These are phyloP conservation scores for Ardeotis arabs DNA, from an alignment of 2,113 vertebrate genomes.

Conservation along the genomic window DNA sequence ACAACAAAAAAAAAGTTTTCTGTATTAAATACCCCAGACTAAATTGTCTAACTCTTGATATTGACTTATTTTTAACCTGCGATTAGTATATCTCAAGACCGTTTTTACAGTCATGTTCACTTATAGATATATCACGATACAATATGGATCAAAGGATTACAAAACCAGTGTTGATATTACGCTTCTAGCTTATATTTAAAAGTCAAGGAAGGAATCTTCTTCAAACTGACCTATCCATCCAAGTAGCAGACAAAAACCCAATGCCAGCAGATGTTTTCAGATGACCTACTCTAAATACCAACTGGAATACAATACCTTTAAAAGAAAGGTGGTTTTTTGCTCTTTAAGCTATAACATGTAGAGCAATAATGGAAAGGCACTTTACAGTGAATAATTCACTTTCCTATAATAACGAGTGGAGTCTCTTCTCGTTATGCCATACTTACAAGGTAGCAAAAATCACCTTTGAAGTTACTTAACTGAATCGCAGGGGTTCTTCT, in stretches of 20 bases:
- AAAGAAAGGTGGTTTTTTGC: not conserved
- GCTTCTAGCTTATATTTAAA: not conserved
- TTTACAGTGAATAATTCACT: not conserved
- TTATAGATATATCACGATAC: not conserved
- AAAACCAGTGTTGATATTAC: not conserved
- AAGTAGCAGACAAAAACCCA: constrained; percentile 3
- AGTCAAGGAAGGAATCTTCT: not conserved
- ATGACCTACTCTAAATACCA: not conserved
- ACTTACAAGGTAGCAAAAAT: not conserved
- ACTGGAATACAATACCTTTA: not conserved
- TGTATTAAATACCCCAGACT: not conserved
- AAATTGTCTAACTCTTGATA: not conserved
- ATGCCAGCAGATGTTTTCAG: not conserved
- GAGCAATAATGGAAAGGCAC: not conserved
- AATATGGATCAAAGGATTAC: not conserved
- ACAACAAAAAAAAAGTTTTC: not conserved
- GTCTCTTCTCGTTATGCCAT: not conserved
- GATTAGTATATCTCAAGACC: not conserved
- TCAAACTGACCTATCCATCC: not conserved
- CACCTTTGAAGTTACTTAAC: not conserved
- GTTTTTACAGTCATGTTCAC: not conserved
- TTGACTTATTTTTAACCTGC: not conserved
- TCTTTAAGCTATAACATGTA: not conserved
- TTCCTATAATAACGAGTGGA: not conserved
- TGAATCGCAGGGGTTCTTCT: not conserved